Percentiles rank a stretch among this genome's conserved stretches.
phyloP scores from a whole-genome alignment of 1,140 invertebrate species.

The Drosophila subpulchrella region DNA sequence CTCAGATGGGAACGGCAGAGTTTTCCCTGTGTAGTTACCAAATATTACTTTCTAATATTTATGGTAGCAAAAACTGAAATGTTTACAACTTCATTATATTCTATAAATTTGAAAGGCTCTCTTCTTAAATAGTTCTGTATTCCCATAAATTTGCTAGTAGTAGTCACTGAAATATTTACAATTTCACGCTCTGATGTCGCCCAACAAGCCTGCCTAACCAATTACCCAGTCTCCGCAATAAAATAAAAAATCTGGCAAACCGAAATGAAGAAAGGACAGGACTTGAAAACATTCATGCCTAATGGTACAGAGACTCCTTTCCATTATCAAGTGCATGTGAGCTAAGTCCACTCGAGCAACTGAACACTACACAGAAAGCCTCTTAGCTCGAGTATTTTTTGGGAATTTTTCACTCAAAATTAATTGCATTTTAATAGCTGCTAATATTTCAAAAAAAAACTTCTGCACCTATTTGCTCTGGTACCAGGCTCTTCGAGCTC shows the following conservation, averaged over 20 bases:
- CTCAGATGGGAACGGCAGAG: no score
- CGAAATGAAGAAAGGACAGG: conserved; percentile 1
- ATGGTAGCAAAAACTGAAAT: no score
- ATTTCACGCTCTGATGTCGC: conserved; percentile 9
- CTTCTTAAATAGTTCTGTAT: no score
- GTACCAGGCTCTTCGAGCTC: background rate
- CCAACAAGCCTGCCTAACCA: conserved; percentile 9
- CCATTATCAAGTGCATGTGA: conserved; percentile 45
- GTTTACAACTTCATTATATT: no score
- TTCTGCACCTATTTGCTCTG: conserved; percentile 13
- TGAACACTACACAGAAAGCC: conserved; percentile 34
- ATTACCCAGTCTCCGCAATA: conserved; percentile 18
- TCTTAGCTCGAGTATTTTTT: conserved; percentile 28
- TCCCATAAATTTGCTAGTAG: no score
- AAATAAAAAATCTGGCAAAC: conserved; percentile 3
- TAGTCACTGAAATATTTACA: background rate
- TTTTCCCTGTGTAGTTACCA: no score
- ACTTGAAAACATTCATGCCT: conserved; percentile 26
- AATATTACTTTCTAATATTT: no score
- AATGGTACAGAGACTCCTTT: conserved; percentile 10
- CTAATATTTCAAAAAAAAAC: conserved; percentile 43
- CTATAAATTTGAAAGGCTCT: no score
- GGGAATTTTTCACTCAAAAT: conserved; percentile 43
- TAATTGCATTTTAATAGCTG: conserved; percentile 55
- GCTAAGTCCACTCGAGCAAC: conserved; percentile 20